Percentiles rank a stretch among this genome's conserved stretches.
phyloP scores from a whole-genome alignment of 2,888 invertebrate genomes.

The Hofmannophila pseudospretella region DNA sequence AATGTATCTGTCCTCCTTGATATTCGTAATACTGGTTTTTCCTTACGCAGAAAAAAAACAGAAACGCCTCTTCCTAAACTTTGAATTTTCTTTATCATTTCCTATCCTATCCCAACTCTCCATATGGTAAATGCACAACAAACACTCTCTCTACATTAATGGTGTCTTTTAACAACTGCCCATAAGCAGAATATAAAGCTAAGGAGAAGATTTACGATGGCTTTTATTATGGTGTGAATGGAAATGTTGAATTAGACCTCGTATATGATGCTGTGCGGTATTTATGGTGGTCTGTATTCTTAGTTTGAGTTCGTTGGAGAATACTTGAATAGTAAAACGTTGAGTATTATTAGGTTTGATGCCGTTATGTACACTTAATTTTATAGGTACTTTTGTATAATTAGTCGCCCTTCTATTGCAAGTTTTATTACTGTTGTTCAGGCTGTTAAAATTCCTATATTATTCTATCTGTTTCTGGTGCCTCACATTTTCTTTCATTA shows the following conservation, averaged over 20 bases:
- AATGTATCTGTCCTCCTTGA: no score
- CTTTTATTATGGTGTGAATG: conserved; percentile 60
- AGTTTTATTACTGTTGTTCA: no score
- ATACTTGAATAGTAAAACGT: neutral
- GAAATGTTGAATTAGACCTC: conserved; percentile 43
- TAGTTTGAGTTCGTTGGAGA: neutral
- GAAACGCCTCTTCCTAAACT: neutral
- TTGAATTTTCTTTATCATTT: neutral
- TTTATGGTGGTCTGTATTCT: conserved; percentile 22
- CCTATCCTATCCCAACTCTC: conserved; percentile 1
- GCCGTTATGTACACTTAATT: no score
- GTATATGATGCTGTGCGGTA: conserved; percentile 17
- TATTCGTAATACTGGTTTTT: no score
- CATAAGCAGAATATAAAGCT: conserved; percentile 31
- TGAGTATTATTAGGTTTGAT: no score
- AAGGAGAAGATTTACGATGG: conserved; percentile 42
- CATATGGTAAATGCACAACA: conserved; percentile 14
- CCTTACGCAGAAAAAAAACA: no score
- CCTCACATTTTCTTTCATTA: no score
- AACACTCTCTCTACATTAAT: conserved; percentile 35
- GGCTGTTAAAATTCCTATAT: no score
- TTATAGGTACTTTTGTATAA: no score
- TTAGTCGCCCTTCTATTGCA: no score
- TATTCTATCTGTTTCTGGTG: no score
- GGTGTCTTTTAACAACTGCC: conserved; percentile 48